A percentile compares a stretch with the other conserved stretches of the same genome.
These are phyloP conservation scores for Crocidura indochinensis DNA, from an alignment of 2,797 vertebrate species.

Conservation along the genomic window DNA sequence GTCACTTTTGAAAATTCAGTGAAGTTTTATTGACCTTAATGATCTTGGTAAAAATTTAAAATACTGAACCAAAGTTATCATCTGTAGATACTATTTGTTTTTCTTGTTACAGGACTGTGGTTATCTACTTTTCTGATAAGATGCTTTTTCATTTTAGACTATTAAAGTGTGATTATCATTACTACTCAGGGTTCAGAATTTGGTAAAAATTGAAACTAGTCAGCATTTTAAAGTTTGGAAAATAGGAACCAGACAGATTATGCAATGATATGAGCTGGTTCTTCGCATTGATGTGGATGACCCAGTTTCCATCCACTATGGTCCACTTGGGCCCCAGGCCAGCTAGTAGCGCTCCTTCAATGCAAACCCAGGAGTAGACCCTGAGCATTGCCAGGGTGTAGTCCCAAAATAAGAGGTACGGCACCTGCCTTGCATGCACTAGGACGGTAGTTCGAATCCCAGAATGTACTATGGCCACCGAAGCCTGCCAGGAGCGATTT, in stretches of 20 bases:
- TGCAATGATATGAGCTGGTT: no score
- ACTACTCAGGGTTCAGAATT: conserved; percentile 50
- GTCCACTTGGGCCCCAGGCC: no score
- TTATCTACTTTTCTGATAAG: not conserved
- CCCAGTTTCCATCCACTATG: no score
- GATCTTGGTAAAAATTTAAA: conserved; percentile 8
- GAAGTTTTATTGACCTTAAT: not conserved
- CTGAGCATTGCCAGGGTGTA: no score
- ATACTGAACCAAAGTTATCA: not conserved
- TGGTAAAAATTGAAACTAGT: conserved; percentile 38
- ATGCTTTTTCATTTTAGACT: conserved; percentile 14
- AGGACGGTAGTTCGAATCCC: no score
- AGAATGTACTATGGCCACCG: no score
- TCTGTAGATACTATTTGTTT: conserved; percentile 25
- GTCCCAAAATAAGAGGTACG: no score
- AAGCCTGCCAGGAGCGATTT: no score
- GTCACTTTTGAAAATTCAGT: not conserved
- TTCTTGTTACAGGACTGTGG: conserved; percentile 43
- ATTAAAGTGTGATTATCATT: conserved; percentile 51
- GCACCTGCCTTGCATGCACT: no score
- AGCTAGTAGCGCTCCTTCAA: no score
- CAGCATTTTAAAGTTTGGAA: not conserved
- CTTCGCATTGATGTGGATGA: no score
- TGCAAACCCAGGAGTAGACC: no score
- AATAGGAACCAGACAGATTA: not conserved